Conservation (phyloP, 2,113 vertebrate genomes). For the Halcyon senegalensis region DNA sequence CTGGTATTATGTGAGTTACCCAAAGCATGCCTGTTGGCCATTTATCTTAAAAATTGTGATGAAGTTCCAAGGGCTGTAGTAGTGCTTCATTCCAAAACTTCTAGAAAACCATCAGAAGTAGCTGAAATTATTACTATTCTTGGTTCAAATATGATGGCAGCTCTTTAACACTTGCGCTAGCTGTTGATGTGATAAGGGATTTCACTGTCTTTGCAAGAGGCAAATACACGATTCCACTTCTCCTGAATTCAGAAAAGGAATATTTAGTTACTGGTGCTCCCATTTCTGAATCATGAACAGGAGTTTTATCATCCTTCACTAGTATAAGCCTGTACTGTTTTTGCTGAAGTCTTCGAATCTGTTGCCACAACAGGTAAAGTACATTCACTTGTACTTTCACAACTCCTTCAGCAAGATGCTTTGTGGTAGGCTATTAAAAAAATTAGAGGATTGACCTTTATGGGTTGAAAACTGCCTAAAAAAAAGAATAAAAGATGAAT, state of each 20-base stretch:
- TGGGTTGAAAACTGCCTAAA: not conserved
- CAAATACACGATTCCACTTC: not conserved
- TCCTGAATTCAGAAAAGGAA: not conserved
- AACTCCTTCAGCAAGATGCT: not conserved
- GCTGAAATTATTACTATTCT: not conserved
- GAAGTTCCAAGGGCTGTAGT: not conserved
- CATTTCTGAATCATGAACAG: not conserved
- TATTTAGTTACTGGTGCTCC: not conserved
- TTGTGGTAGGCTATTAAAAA: not conserved
- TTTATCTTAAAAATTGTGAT: not conserved
- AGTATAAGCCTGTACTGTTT: not conserved
- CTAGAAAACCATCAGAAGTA: not conserved
- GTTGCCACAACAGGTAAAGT: not conserved
- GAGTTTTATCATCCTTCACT: not conserved
- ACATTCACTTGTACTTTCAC: not conserved
- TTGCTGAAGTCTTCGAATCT: not conserved
- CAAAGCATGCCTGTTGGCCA: not conserved
- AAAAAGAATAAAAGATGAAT: not conserved
- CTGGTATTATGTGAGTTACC: not conserved
- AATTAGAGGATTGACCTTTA: not conserved
- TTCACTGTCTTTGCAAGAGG: not conserved
- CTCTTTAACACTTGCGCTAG: not conserved
- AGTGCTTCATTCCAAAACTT: not conserved
- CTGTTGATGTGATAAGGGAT: not conserved
- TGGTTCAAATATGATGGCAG: not conserved